Percentiles rank a stretch among this genome's conserved stretches.
These are phyloP conservation scores for Schlechtendalia chinensis DNA, from an alignment of 1,140 invertebrate genomes.

Conservation along the genomic window DNA sequence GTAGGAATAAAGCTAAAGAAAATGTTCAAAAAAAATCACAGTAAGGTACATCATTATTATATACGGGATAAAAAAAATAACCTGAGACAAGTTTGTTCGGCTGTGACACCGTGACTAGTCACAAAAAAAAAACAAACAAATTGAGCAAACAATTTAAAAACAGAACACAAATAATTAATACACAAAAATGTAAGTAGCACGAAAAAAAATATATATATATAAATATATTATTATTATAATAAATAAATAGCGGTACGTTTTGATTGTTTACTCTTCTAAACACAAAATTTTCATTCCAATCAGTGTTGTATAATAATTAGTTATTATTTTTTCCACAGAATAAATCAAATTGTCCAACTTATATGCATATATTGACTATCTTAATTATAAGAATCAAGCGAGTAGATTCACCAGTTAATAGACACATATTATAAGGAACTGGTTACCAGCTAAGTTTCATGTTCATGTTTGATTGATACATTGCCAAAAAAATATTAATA, in stretches of 20 bases:
- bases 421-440: conserved; percentile 40
- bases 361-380: conserved; percentile 32
- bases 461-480: conserved; percentile 12
- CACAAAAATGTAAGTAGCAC: conserved; percentile 42
- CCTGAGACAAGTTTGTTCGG: conserved; percentile 27
- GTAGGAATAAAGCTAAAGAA: conserved; percentile 30
- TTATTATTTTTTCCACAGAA: background rate
- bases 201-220: background rate
- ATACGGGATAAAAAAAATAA: conserved; percentile 20
- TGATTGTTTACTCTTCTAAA: conserved; percentile 33
- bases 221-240: conserved; percentile 33
- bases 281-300: conserved; percentile 16
- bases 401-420: conserved; percentile 35
- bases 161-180: conserved; percentile 45
- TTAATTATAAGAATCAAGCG: conserved; percentile 40
- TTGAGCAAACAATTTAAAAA: conserved; percentile 47
- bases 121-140: conserved; percentile 29
- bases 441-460: conserved; percentile 48
- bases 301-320: background rate
- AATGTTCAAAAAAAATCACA: conserved; percentile 47
- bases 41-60: conserved; percentile 21
- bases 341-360: background rate
- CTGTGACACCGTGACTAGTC: conserved; percentile 47
- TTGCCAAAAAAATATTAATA: conserved; percentile 28
- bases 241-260: conserved; percentile 29